Evolutionary conservation across 2,113 vertebrate genomes (phyloP).

Genomic region (Dicaeum eximium): DNA sequence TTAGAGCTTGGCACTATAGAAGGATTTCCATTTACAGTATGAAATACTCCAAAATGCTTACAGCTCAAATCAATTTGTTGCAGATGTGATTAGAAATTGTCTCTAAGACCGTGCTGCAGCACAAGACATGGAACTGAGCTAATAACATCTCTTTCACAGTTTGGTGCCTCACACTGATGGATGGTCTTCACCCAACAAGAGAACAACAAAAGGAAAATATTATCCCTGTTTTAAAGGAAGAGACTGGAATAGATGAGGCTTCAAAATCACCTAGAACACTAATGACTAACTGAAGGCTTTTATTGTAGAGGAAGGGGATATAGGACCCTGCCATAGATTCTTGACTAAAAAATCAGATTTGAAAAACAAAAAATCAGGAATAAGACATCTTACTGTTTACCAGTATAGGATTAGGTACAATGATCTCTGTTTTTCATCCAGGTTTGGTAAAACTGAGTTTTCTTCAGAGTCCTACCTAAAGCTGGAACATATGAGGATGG

Average conservation of each 20-base stretch:
- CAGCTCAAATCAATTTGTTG: slow-evolving; percentile 7
- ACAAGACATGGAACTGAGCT: neutral
- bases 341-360: neutral
- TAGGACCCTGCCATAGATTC: neutral
- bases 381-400: neutral
- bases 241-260: neutral
- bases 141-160: neutral
- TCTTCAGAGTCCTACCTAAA: neutral
- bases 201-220: neutral
- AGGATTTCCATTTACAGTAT: slow-evolving; percentile 32
- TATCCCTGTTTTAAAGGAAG: neutral
- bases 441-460: neutral
- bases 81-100: slow-evolving; percentile 35
- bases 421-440: neutral
- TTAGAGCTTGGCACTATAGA: slow-evolving; percentile 2
- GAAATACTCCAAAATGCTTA: slow-evolving; percentile 24
- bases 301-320: neutral
- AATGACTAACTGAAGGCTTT: neutral
- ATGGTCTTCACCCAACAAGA: neutral
- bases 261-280: neutral
- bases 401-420: neutral
- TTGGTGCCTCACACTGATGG: neutral
- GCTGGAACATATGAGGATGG: neutral
- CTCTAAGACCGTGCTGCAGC: neutral
- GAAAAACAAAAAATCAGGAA: neutral